Base-by-base conservation (phyloP, 2,888 invertebrate species). In the Phortica okadai region DNA sequence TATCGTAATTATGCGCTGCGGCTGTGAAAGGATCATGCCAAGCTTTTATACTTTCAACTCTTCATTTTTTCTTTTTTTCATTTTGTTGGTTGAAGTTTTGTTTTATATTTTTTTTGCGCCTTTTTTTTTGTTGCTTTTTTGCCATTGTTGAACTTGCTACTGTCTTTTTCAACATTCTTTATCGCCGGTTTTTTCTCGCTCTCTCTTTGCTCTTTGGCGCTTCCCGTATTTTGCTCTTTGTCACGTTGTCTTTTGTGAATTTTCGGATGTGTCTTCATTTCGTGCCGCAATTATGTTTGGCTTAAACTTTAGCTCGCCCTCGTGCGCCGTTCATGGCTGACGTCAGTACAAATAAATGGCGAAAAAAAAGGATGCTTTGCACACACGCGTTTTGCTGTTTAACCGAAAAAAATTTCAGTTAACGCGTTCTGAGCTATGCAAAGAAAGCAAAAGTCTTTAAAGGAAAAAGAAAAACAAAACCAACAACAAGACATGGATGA, bases 1-100 rank as follows among this genome's bases (percentile, higher is more conserved):
- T 87, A 87, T 88, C 86, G 88, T 86, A 87, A 87, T 88, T 87
- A 87, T 87, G 88, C 87, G 84, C 79, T 78, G 82, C 80, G 78
- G 81, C 62, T 62, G 25, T 25, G 8, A 16, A 58, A 67, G 69
- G 59, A 62, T 74, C 25, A 50, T n/a, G 16, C 42, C 42, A 50
- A 14, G 44, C 50, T 7, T 33, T 64, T n/a, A 50, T 45, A 59
- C 50, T 74, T 74, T 74, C 44, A 59, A 33, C 33, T 33, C 33
- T 33, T 50, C 21, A 45, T 25, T 59, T 74, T 64, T 50, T 8
- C 42, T 62, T 64, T 14, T 74, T 7, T 66, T 66, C 41, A 11
- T 33, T 66, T 14, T 21, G 7, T 16, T 45, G 45, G 42, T 21
- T 41, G 41, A 7, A 14, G 14, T 14, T 66, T 44, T 69, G 33